Base-by-base conservation (phyloP, 37 sponge, comb jelly and placozoan genomes). In the Chondrosia reniformis region DNA sequence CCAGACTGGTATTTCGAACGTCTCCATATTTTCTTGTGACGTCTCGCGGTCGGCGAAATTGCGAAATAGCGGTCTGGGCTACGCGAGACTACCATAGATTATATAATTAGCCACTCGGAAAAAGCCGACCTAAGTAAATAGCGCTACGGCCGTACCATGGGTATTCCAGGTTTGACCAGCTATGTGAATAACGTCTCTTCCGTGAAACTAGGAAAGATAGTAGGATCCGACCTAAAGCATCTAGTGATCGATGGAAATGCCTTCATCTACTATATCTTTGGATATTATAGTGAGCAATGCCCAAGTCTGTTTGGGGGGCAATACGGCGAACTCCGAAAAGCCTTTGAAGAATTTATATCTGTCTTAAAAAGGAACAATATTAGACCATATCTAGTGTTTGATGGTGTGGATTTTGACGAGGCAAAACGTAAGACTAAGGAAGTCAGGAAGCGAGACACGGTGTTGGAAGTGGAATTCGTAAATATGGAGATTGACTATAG, bases 281-380 rank as follows among this genome's bases (percentile, higher is more conserved):
- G n/a, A n/a, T n/a, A n/a, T n/a, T n/a, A n/a, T n/a, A n/a, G n/a
- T n/a, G n/a, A n/a, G n/a, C n/a, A n/a, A n/a, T n/a, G n/a, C n/a
- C n/a, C n/a, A n/a, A n/a, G n/a, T n/a, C 81, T 88, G 0, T 69
- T 54, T 43, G 94, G 94, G 0, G 94, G 94, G 8, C 85, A 93
- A 67, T 93, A 89, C 58, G 46, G 58, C 27, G 79, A 89, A 49
- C 80, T 79, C 30, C 4, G 42, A 8, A 27, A 13, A 2, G 41
- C 10, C 30, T 22, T 86, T 13, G 38, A 52, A 7, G 49, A 59
- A 19, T 89, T 86, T 36, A 80, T 89, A 40, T 46, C 12, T 33
- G 37, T 43, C 27, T 71, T 93, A 59, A 74, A 33, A 3, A 32
- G n/a, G 2, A 46, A 76, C 15, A 76, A 46, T 13, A 67, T 93